phyloP scores from a whole-genome alignment of 2,888 invertebrate genomes.

The Amphipoea oculea region DNA sequence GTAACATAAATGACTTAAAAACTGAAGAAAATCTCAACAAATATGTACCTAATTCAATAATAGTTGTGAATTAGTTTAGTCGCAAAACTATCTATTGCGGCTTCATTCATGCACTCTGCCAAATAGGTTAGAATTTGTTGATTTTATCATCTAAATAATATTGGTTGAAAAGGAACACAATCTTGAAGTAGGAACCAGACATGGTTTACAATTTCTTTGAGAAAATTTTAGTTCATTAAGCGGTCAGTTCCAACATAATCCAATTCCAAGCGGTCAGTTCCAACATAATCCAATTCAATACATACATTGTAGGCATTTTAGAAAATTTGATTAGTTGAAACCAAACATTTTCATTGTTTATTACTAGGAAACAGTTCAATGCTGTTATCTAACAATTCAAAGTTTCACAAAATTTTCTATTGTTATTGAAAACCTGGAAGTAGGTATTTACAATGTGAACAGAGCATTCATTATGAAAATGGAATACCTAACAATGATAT shows the following conservation, averaged over 20 bases:
- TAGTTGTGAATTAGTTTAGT: neutral
- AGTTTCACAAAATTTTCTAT: conserved; percentile 21
- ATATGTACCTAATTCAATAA: neutral
- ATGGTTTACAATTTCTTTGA: neutral
- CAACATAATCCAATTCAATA: neutral
- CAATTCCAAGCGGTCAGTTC: neutral
- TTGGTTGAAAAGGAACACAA: conserved; percentile 10
- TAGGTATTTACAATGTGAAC: conserved; percentile 2
- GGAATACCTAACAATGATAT: neutral
- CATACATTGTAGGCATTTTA: neutral
- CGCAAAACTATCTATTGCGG: neutral
- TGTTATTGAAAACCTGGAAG: conserved; percentile 5
- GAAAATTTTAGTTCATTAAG: neutral
- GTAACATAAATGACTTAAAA: neutral
- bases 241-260: neutral
- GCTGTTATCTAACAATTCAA: neutral
- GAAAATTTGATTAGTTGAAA: conserved; percentile 5
- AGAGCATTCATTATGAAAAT: neutral
- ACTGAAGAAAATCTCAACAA: neutral
- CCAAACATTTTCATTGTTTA: conserved; percentile 11
- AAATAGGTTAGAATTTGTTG: conserved; percentile 3
- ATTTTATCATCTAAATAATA: neutral
- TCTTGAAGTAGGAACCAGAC: conserved; percentile 2
- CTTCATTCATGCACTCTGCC: conserved; percentile 2
- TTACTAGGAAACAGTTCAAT: conserved; percentile 14